Percentiles rank a stretch among this genome's conserved stretches.
These are phyloP conservation scores for Psilopsiagon aurifrons DNA, from an alignment of 2,113 vertebrate genomes.

Conservation along the genomic window DNA sequence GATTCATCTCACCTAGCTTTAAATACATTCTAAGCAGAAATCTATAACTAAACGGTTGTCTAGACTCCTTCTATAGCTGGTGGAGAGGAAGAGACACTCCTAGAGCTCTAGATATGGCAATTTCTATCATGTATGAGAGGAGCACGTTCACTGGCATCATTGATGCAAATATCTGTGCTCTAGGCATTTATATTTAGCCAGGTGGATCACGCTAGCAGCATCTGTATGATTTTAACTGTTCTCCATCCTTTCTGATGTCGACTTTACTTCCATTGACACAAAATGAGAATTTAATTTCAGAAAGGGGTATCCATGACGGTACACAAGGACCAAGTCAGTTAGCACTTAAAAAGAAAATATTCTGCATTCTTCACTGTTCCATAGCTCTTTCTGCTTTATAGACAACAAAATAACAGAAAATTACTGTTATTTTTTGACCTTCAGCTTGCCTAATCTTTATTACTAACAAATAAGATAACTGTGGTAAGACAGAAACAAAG, in stretches of 20 bases:
- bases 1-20: slow-evolving; percentile 2
- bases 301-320: neutral
- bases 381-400: neutral
- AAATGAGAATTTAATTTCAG: neutral
- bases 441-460: neutral
- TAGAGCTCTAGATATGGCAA: neutral
- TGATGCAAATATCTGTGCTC: neutral
- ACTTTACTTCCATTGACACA: neutral
- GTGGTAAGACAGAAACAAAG: neutral
- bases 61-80: slow-evolving; percentile 4
- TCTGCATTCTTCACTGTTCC: neutral
- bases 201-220: neutral
- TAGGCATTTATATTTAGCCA: neutral
- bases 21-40: neutral
- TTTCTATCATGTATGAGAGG: slow-evolving; percentile 3
- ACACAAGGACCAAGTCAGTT: neutral
- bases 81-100: neutral
- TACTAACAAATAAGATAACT: slow-evolving; percentile 3
- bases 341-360: neutral
- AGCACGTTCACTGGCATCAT: neutral
- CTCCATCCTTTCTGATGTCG: neutral
- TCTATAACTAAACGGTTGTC: neutral
- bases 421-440: neutral
- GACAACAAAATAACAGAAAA: neutral
- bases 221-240: slow-evolving; percentile 1